Evolutionary conservation across 2,113 vertebrate genomes (phyloP), one percentile per base, ranked within the genome.

Genomic region (Cheilinus undulatus): DNA sequence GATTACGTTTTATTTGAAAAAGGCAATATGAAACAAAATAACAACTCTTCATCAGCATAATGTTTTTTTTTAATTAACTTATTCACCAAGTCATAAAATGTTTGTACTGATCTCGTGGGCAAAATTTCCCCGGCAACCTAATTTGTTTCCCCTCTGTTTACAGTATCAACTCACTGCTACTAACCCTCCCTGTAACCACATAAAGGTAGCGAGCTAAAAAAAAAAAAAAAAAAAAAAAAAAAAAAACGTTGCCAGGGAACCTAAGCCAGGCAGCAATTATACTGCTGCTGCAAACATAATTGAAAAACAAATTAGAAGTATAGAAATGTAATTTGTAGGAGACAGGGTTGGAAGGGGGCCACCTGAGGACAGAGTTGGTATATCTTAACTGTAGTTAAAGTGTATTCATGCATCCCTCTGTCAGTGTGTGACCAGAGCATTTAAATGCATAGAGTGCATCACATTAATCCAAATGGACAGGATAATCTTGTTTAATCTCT

Each of bases 381-480:
- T 4, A 60, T 59, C 4, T 17, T 9, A 66, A 71, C 15, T 3
- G 9, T 43, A 23, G 23, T 43, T 56, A 20, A 26, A 67, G 14
- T 20, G 40, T 61, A 52, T 64, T 56, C 60, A 48, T 8, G 60
- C 46, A 42, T 43, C 22, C 43, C 38, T 67, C 11, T 26, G 13
- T 14, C 46, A 60, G 34, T 68, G 30, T 79, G 43, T 34, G 28
- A 54, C 14, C 45, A 59, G 7, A 57, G 57, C 49, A 54, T 69
- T 70, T 51, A 73, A 77, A 70, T 62, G 27, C 49, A 49, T 26
- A 40, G 52, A 61, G 56, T 64, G 73, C 45, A 69, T 66, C 36
- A 66, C 52, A 66, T 84, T 83, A 77, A 88, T 79, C 70, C 67
- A 74, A 83, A 82, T 69, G 78, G 57, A 62, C 38, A 36, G 40